Conservation (phyloP, 2,113 vertebrate genomes). For the Neolamprologus modestus region DNA sequence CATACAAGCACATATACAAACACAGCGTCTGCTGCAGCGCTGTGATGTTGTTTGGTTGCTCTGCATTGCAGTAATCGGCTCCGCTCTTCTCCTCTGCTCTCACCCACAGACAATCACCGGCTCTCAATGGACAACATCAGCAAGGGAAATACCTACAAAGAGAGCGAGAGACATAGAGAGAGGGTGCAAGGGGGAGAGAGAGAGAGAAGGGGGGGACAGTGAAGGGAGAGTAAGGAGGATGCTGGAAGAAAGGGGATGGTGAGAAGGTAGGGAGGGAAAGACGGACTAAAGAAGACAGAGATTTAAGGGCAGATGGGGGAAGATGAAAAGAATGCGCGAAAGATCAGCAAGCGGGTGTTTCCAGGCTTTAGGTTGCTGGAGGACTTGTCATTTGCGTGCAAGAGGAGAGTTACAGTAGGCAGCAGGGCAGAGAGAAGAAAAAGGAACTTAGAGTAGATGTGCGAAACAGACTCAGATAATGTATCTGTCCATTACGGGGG, state of each 20-base stretch:
- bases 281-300: slow-evolving; percentile 42
- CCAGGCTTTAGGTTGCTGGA: slow-evolving; percentile 43
- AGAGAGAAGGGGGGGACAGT: not conserved
- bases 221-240: not conserved
- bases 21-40: slow-evolving; percentile 2
- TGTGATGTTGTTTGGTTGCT: slow-evolving; percentile 40
- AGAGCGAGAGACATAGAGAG: not conserved
- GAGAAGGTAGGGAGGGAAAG: slow-evolving; percentile 30
- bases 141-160: slow-evolving; percentile 52
- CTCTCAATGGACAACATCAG: slow-evolving; percentile 59
- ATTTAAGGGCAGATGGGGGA: slow-evolving; percentile 32
- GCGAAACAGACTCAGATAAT: not conserved
- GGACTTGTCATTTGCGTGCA: slow-evolving; percentile 32
- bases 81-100: slow-evolving; percentile 45
- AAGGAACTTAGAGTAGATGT: not conserved
- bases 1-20: slow-evolving; percentile 20
- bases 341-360: slow-evolving; percentile 51
- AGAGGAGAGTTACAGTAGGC: not conserved
- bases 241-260: slow-evolving; percentile 9
- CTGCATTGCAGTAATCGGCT: slow-evolving; percentile 67
- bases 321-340: slow-evolving; percentile 38
- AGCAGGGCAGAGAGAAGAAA: not conserved
- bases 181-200: not conserved
- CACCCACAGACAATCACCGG: slow-evolving; percentile 52
- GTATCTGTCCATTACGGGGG: not conserved